Evolutionary conservation across 2,888 invertebrate species (phyloP), one percentile per base, ranked within the genome.

Genomic region (Oscheius sp.): DNA sequence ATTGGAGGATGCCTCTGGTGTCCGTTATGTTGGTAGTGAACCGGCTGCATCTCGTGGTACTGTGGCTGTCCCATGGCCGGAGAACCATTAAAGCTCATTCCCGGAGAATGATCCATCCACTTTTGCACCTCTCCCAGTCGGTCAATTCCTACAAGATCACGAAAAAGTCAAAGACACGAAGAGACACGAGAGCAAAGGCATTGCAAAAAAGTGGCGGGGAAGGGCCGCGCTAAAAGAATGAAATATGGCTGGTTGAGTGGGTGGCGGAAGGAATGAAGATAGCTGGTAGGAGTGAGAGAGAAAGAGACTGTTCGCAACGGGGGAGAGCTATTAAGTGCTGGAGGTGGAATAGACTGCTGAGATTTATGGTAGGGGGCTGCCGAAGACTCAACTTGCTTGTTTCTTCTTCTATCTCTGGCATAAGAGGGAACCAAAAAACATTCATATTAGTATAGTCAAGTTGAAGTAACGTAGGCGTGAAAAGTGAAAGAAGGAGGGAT

Each of bases 1-100:
- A n/a, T 2, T 3, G 59, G 35, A n/a, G 9, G 32, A 21, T 33
- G 55, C 35, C 58, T 55, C 55, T 33, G 55, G 10, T 51, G 66
- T 29, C 32, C 42, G 42, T 42, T 42, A 42, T 42, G 42, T 42
- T 42, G 48, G 35, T 32, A 57, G 47, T n/a, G 70, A 21, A 48
- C 58, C 10, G 70, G 70, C 55, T 73, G 73, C 73, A 73, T 73
- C 51, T 73, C 73, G 35, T 73, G 73, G 47, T 73, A 73, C 33
- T 55, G 57, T n/a, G 73, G 73, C 4, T 47, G 59, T 13, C 63
- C 63, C 42, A 29, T 21, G 5, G 48, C 47, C 42, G 63, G 63
- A 21, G 63, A 63, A 32, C n/a, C 59, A 1, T 37, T 3, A 53
- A 53, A 35, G 11, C 35, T 35, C 10, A 33, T 50, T 33, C 29